Evolutionary conservation across 1,140 invertebrate genomes (phyloP), one percentile per base, ranked within the genome.

Genomic region (Drosophila carrolli): DNA sequence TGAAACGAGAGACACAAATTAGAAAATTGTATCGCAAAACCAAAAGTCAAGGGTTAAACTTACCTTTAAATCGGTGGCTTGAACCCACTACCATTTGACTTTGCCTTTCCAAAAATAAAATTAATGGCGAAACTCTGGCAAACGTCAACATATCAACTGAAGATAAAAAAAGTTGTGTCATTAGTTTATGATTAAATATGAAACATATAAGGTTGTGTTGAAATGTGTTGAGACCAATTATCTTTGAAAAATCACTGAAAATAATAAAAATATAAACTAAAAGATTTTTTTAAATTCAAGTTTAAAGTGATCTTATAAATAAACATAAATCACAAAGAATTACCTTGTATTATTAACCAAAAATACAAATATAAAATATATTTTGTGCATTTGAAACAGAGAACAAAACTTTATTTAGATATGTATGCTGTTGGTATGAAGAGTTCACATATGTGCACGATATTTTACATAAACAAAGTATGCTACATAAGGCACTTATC

Each of bases 391-490:
- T 78, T 75, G 75, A 78, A 90, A 90, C 86, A 90, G 80, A 88
- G 61, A 90, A 90, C 88, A 90, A 75, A 90, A 83, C 82, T 90
- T 86, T 91, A 88, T 91, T 88, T 76, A 70, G 73, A 83, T 82
- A 83, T 79, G 65, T 66, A 65, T 73, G 50, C 44, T 38, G 11
- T 44, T 44, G 61, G 35, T 60, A 53, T 74, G 58, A 59, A 50
- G 37, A 57, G 51, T 83, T 47, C 79, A 60, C 58, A 46, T 75
- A 43, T 60, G 46, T 68, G 23, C 55, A 38, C 44, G 63, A 50
- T 23, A 23, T 29, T 50, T 72, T 74, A 86, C 74, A 88, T 78
- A 78, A 78, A 86, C 74, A 85, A 75, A 56, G 43, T 85, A 70
- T 61, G 58, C 59, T 86, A 78, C 63, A 68, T 46, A 37, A 68